Conservation (phyloP, 2,797 vertebrate genomes). For the Brachyrhaphis roseni region DNA sequence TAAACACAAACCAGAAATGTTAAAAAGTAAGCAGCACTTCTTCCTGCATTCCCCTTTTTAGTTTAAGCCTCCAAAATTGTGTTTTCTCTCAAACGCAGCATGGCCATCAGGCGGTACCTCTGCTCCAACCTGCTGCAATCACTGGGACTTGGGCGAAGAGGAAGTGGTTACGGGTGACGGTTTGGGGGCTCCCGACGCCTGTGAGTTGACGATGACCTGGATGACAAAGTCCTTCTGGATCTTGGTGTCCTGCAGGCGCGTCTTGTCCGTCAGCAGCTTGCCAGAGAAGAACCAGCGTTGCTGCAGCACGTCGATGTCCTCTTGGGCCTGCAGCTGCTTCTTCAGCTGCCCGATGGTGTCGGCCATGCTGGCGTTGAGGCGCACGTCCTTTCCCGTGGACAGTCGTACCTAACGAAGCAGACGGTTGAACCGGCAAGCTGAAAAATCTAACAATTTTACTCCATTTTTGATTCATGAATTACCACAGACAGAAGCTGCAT, state of each 20-base stretch:
- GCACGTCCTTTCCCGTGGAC: slow-evolving; percentile 94
- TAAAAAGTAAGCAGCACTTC: slow-evolving; percentile 65
- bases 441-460: background rate
- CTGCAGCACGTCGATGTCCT: slow-evolving; percentile 88
- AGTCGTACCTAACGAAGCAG: slow-evolving; percentile 86
- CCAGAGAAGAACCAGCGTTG: slow-evolving; percentile 99
- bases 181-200: slow-evolving; percentile 64
- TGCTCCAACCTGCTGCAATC: background rate
- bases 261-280: slow-evolving; percentile 96
- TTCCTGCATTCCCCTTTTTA: slow-evolving; percentile 43
- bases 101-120: background rate
- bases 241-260: slow-evolving; percentile 95
- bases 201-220: slow-evolving; percentile 96
- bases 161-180: slow-evolving; percentile 47
- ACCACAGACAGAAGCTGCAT: background rate
- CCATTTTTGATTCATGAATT: too few species aligned
- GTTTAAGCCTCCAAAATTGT: slow-evolving; percentile 16
- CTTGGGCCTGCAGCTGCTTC: slow-evolving; percentile 92
- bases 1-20: slow-evolving; percentile 21
- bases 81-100: slow-evolving; percentile 25
- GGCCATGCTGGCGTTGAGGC: slow-evolving; percentile 91
- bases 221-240: slow-evolving; percentile 99
- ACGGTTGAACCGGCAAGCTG: background rate
- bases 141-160: slow-evolving; percentile 43
- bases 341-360: slow-evolving; percentile 95